Conservation (phyloP, 2,888 invertebrate genomes). For the Drosophila quasianomalipes region DNA sequence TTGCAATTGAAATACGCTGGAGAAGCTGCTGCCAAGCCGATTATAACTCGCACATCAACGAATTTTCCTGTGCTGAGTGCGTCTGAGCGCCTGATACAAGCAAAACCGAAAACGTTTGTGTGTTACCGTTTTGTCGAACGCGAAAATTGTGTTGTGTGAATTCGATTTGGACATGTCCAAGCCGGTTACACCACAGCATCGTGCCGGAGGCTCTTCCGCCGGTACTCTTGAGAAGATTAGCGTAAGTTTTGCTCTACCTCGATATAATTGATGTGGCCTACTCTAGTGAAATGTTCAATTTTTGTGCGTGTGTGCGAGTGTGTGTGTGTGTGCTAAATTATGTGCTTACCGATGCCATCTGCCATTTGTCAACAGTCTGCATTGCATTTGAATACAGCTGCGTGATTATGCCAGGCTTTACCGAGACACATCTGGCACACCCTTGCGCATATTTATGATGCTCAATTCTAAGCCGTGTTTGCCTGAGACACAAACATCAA, state of each 20-base stretch:
- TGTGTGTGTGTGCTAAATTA: conserved; percentile 29
- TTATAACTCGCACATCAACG: not conserved
- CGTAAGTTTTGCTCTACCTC: conserved; percentile 57
- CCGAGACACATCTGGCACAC: conserved; percentile 2
- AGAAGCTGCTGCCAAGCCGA: conserved; percentile 3
- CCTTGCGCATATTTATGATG: conserved; percentile 35
- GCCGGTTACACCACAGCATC: conserved; percentile 71
- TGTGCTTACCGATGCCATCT: conserved; percentile 18
- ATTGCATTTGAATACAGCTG: conserved; percentile 21
- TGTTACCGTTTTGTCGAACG: conserved; percentile 46
- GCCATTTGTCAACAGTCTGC: conserved; percentile 31
- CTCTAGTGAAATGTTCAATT: conserved; percentile 13
- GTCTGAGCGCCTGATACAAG: conserved; percentile 71
- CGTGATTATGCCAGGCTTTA: conserved; percentile 17
- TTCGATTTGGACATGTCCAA: conserved; percentile 62
- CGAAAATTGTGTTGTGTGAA: conserved; percentile 51
- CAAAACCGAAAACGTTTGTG: conserved; percentile 66
- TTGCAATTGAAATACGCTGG: conserved; percentile 37
- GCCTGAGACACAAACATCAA: conserved; percentile 19
- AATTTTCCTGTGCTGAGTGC: conserved; percentile 36
- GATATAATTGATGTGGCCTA: conserved; percentile 8
- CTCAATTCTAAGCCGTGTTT: conserved; percentile 33
- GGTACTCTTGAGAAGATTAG: conserved; percentile 64
- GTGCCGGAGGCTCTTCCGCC: conserved; percentile 42
- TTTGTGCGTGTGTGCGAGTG: not conserved